Percentiles rank a stretch among this genome's conserved stretches.
These are phyloP conservation scores for Keiferia lycopersicella DNA, from an alignment of 2,888 invertebrate species.

Conservation along the genomic window DNA sequence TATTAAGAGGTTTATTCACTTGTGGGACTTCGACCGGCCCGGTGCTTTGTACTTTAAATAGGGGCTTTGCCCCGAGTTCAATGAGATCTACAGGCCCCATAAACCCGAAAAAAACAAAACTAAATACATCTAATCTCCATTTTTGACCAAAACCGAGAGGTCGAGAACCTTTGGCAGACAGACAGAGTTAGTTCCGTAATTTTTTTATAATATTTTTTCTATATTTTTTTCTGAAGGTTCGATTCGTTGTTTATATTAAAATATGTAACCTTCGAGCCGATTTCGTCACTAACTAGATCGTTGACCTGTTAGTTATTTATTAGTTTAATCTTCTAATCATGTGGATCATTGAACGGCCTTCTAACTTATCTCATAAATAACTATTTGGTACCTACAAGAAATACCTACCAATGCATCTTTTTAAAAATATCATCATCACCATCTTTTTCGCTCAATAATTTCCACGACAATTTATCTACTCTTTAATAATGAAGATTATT, in stretches of 20 bases:
- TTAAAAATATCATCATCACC: no score
- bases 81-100: constrained; percentile 37
- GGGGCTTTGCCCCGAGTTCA: constrained; percentile 41
- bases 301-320: constrained; percentile 55
- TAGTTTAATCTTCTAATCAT: neutral
- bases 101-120: constrained; percentile 40
- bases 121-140: constrained; percentile 30
- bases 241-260: constrained; percentile 51
- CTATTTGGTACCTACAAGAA: no score
- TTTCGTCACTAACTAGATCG: constrained; percentile 66
- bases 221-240: constrained; percentile 38
- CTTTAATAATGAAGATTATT: no score
- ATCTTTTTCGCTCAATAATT: no score
- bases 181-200: constrained; percentile 49
- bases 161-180: constrained; percentile 53
- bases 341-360: no score
- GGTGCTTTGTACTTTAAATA: constrained; percentile 10
- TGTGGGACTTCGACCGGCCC: constrained; percentile 8
- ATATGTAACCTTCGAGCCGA: constrained; percentile 64
- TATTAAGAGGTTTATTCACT: constrained; percentile 8
- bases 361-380: no score
- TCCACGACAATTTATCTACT: no score
- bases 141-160: constrained; percentile 47
- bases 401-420: no score
- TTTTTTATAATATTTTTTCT: constrained; percentile 24